Conservation (phyloP, 1,140 invertebrate species). For the Dendroctonus valens region DNA sequence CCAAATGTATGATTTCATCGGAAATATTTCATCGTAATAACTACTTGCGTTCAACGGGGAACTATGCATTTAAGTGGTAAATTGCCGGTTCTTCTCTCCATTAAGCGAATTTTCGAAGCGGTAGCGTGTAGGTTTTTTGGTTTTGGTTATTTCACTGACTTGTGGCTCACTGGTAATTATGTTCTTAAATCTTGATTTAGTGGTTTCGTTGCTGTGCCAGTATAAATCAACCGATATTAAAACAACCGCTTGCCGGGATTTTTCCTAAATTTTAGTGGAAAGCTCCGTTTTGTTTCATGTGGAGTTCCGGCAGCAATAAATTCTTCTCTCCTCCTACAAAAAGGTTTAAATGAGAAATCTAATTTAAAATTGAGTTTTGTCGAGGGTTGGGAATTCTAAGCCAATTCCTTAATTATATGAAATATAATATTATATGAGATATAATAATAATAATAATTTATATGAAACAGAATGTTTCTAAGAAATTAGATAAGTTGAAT, state of each 20-base stretch:
- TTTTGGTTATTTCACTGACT: slow-evolving; percentile 17
- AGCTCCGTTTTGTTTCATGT: slow-evolving; percentile 27
- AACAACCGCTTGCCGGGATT: slow-evolving; percentile 28
- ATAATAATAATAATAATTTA: too few species aligned
- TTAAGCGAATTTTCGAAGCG: slow-evolving; percentile 15
- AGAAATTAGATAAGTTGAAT: too few species aligned
- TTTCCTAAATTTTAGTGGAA: slow-evolving; percentile 31
- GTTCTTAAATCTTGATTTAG: slow-evolving; percentile 34
- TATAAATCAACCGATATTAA: slow-evolving; percentile 33
- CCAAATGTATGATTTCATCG: too few species aligned
- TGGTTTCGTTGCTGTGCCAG: slow-evolving; percentile 20
- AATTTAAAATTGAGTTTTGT: slow-evolving; percentile 25
- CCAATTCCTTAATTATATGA: too few species aligned
- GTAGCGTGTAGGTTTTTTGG: slow-evolving; percentile 4
- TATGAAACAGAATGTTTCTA: too few species aligned
- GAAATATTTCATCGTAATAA: too few species aligned
- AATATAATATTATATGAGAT: too few species aligned
- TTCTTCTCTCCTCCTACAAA: slow-evolving; percentile 10
- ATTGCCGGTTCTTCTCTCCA: slow-evolving; percentile 13
- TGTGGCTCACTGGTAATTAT: slow-evolving; percentile 28
- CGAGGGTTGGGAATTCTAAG: too few species aligned
- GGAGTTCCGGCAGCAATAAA: slow-evolving; percentile 22
- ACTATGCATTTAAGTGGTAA: not conserved
- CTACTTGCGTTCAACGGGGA: not conserved
- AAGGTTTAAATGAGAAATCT: slow-evolving; percentile 29